These are phyloP conservation scores for Heteropelma amictum DNA, from an alignment of 2,888 invertebrate species.

Conservation along the genomic window DNA sequence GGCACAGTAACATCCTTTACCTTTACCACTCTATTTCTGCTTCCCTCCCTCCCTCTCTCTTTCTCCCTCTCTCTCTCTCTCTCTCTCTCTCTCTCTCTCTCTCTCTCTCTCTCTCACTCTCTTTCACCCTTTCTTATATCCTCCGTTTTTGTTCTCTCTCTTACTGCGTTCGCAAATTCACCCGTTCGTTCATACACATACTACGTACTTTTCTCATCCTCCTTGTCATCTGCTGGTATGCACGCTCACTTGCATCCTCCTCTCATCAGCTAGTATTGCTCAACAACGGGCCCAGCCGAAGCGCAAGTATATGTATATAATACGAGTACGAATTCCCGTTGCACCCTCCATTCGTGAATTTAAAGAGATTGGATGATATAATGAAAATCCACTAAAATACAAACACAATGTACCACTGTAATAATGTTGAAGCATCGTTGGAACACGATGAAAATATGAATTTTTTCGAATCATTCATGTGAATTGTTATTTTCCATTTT, in stretches of 20 bases:
- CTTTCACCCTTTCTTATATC: slow-evolving; percentile 12
- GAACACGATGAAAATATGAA: no score
- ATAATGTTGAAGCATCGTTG: no score
- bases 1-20: slow-evolving; percentile 32
- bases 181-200: slow-evolving; percentile 22
- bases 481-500: no score
- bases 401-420: background rate
- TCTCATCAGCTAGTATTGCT: slow-evolving; percentile 38
- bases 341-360: slow-evolving; percentile 11
- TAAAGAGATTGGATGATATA: no score
- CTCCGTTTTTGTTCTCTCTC: slow-evolving; percentile 4
- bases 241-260: slow-evolving; percentile 25
- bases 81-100: slow-evolving; percentile 36
- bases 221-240: slow-evolving; percentile 23
- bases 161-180: slow-evolving; percentile 15
- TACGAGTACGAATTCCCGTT: slow-evolving; percentile 41
- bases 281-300: slow-evolving; percentile 26
- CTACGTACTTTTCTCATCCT: slow-evolving; percentile 36
- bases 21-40: slow-evolving; percentile 28
- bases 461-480: no score
- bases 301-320: background rate
- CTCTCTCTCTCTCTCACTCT: slow-evolving; percentile 2
- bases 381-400: background rate
- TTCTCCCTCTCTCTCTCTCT: slow-evolving; percentile 8
- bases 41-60: slow-evolving; percentile 26